A percentile compares a stretch with the other conserved stretches of the same genome.
Evolutionary conservation across 1,140 invertebrate species (phyloP).

Genomic region (Mercenaria mercenaria): DNA sequence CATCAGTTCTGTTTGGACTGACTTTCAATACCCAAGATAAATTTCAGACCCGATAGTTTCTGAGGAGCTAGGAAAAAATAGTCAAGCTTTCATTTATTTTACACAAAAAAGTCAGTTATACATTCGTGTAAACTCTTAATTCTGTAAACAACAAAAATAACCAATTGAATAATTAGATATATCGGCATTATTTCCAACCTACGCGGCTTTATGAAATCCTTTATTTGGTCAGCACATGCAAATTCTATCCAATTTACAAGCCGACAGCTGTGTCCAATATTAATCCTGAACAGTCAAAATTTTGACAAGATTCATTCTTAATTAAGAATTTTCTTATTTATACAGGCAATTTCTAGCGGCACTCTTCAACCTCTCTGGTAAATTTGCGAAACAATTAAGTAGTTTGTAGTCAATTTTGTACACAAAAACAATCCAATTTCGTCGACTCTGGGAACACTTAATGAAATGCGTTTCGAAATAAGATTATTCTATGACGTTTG

Average conservation of each 20-base stretch:
- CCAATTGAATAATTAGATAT: no score
- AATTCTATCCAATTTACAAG: background rate
- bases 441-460: background rate
- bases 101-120: no score
- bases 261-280: background rate
- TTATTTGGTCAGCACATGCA: background rate
- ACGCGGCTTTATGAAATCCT: background rate
- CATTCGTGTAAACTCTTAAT: no score
- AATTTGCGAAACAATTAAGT: conserved; percentile 24
- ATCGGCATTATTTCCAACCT: background rate
- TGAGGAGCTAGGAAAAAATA: no score
- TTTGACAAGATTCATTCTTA: background rate
- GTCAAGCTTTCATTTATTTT: no score
- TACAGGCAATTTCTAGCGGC: background rate
- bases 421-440: background rate
- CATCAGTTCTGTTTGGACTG: no score
- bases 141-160: no score
- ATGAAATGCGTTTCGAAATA: background rate
- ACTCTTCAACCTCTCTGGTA: background rate
- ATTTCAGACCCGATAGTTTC: no score
- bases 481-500: background rate
- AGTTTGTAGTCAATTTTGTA: conserved; percentile 34
- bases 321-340: conserved; percentile 16
- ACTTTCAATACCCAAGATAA: no score
- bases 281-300: background rate